Evolutionary conservation across 2,113 vertebrate species (phyloP), one percentile per base, ranked within the genome.

Genomic region (Hippocampus mohnikei): DNA sequence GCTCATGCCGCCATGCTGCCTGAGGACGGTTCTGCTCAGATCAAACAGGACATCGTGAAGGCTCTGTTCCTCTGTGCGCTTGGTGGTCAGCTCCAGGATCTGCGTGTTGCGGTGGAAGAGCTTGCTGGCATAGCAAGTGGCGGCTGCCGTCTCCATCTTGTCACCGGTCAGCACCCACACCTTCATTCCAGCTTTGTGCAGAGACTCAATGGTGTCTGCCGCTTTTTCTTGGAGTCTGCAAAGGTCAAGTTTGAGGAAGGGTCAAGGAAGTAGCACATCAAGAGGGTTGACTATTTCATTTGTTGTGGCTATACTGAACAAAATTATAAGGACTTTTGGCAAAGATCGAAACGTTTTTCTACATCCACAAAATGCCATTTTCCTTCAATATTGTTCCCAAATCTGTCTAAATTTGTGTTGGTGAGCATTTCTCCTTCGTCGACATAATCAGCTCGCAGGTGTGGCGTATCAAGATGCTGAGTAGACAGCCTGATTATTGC

Each of bases 141-240:
- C 96, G 0, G 95, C 92, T 0, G 97, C 97, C 0, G 97, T 98
- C 89, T 99, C 96, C 96, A 98, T 98, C 91, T 99, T 99, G 79
- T 99, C 97, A 6, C 97, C 96, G 0, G 97, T 99, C 68, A 99
- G 92, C 64, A 99, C 97, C 97, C 97, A 99, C 53, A 99, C 95
- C 79, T 98, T 98, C 89, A 99, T 98, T 6, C 96, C 97, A 0
- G 97, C 97, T 84, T 97, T 96, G 90, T 98, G 96, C 25, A 99
- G 92, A 0, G 96, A 93, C 88, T 98, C 97, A 1, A 99, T 96
- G 73, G 96, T 99, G 79, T 99, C 96, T 0, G 96, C 96, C 0
- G 96, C 96, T 85, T 98, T 96, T 77, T 99, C 96, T 87, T 98
- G 97, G 2, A 99, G 91, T 68, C 97, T 98, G 82, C 16, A 2